Percentiles rank a stretch among this genome's conserved stretches.
These are phyloP conservation scores for Cynaeus angustus DNA, from an alignment of 2,888 invertebrate genomes.

Conservation along the genomic window DNA sequence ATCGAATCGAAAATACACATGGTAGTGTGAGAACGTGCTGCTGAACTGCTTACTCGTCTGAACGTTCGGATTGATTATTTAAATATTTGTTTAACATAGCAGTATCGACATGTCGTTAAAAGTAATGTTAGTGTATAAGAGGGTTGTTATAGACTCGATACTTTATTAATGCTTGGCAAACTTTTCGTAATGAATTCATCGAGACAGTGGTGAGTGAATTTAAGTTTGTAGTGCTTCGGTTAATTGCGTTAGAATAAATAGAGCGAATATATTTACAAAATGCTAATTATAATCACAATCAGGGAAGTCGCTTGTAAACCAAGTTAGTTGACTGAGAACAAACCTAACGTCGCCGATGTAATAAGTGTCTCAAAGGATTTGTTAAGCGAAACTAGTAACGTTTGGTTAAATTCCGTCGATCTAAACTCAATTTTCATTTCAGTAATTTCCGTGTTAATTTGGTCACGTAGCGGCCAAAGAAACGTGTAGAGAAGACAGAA, in stretches of 20 bases:
- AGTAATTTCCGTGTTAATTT: constrained; percentile 51
- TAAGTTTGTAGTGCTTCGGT: constrained; percentile 9
- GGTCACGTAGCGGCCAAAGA: constrained; percentile 48
- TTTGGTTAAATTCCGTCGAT: constrained; percentile 50
- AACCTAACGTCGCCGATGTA: constrained; percentile 34
- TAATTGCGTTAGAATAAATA: constrained; percentile 39
- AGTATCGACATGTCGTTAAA: constrained; percentile 24
- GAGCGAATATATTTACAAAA: constrained; percentile 38
- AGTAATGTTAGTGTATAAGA: constrained; percentile 15
- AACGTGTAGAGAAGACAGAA: constrained; percentile 39
- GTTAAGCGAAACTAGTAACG: constrained; percentile 46
- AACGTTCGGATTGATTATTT: constrained; percentile 20
- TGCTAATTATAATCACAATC: constrained; percentile 43
- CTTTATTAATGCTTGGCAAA: constrained; percentile 14
- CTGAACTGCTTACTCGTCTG: constrained; percentile 13
- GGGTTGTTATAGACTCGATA: background rate
- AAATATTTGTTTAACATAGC: constrained; percentile 15
- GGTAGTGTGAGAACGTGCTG: background rate
- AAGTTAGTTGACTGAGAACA: constrained; percentile 39
- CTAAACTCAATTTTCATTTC: constrained; percentile 52
- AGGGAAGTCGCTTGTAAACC: constrained; percentile 32
- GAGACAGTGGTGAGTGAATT: constrained; percentile 8
- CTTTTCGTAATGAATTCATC: constrained; percentile 23
- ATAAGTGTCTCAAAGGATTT: constrained; percentile 50
- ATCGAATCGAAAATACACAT: constrained; percentile 19